A percentile compares a stretch with the other conserved stretches of the same genome.
Conservation (phyloP, 2,113 vertebrate species). For the Etia nguti region DNA sequence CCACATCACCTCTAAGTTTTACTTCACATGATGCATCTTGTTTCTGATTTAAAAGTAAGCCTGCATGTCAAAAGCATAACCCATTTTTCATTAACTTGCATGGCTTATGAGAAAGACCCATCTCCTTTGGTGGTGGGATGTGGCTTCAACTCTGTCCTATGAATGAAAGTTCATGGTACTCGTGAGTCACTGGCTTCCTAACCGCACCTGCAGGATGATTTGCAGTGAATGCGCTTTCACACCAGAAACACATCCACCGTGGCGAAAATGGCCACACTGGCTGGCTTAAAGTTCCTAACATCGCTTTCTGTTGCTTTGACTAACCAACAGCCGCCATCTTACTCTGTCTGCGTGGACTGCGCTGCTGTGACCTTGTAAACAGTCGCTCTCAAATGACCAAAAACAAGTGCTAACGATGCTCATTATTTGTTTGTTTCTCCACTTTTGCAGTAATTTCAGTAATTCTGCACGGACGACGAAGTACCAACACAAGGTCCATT, state of each 20-base stretch:
- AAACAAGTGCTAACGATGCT: constrained; percentile 69
- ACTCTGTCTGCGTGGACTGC: constrained; percentile 36
- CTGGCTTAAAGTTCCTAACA: constrained; percentile 15
- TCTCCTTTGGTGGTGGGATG: constrained; percentile 31
- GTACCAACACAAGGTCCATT: constrained; percentile 65
- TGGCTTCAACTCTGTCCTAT: constrained; percentile 31
- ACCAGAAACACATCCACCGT: neutral
- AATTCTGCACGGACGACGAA: constrained; percentile 78
- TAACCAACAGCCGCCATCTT: constrained; percentile 21
- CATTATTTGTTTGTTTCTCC: constrained; percentile 74
- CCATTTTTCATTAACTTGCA: constrained; percentile 49
- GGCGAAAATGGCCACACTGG: neutral
- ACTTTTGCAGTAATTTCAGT: constrained; percentile 84
- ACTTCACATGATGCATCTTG: neutral
- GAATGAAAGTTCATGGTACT: constrained; percentile 45
- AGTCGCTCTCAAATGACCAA: neutral
- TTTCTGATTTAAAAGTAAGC: constrained; percentile 42
- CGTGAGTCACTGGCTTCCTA: constrained; percentile 75
- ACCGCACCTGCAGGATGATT: constrained; percentile 29
- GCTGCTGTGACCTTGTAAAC: neutral
- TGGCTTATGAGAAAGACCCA: constrained; percentile 45
- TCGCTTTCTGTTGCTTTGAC: constrained; percentile 27
- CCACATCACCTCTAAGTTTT: constrained; percentile 44
- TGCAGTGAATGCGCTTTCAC: constrained; percentile 1
- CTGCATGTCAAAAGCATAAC: constrained; percentile 66